Evolutionary conservation across 2,113 vertebrate species (phyloP).

Genomic region (Saguinus imperator): DNA sequence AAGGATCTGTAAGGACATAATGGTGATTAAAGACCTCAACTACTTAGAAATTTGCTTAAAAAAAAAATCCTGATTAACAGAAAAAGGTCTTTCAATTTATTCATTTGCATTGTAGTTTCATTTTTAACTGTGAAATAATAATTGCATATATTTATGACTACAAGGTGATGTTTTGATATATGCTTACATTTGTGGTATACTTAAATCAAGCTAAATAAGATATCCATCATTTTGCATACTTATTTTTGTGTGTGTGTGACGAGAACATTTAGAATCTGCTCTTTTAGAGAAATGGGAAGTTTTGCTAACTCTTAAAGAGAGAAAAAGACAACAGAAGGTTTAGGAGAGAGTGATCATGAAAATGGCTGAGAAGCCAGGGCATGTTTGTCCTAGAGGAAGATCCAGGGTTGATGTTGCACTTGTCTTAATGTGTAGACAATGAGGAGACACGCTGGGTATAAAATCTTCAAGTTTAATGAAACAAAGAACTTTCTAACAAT

Average conservation of each 20-base stretch:
- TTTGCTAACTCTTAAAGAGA: neutral
- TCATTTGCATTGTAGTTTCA: neutral
- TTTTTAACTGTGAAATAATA: neutral
- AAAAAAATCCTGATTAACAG: neutral
- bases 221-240: neutral
- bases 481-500: neutral
- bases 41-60: constrained; percentile 10
- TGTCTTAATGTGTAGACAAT: neutral
- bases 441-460: neutral
- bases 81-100: neutral
- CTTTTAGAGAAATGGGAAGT: neutral
- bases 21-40: neutral
- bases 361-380: neutral
- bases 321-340: neutral
- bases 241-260: neutral
- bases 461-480: neutral
- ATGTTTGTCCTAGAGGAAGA: neutral
- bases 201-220: neutral
- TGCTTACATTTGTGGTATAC: neutral
- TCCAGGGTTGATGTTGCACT: neutral
- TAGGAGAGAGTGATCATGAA: neutral
- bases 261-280: neutral
- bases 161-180: neutral
- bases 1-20: neutral
- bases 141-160: neutral